Base-by-base conservation (phyloP, 2,888 invertebrate species). In the Microchrysa polita region DNA sequence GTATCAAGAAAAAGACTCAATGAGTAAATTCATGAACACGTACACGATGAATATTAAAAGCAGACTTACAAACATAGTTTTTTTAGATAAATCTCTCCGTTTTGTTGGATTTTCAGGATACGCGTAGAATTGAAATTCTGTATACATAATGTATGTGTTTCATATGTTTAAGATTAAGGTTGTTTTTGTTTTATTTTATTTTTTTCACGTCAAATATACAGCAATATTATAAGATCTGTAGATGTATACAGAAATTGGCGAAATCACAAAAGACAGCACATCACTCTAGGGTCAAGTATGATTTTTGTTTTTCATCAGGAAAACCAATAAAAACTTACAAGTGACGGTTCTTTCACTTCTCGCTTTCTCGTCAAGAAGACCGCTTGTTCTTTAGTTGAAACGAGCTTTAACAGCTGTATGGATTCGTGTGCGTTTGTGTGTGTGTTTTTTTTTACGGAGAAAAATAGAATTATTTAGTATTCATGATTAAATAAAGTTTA, bases 371-470 rank as follows among this genome's bases (percentile, higher is more conserved):
- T 53, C 40, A 69, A 57, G 20, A 55, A 57, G 16, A 76, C 79
- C 27, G 75, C 77, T 77, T 80, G 79, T 71, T 82, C 82, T 44
- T 81, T 79, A 48, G 79, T 79, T 22, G 83, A 82, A 75, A 84
- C 79, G 79, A 84, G 82, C 74, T 79, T 79, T 63, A 80, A 78
- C 20, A 82, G 80, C 84, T 83, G 78, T 75, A 53, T n/a, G n/a
- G n/a, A 23, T 44, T 5, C 52, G 52, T 52, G 10, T n/a, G n/a
- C n/a, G n/a, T 44, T 20, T 42, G 48, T 60, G 60, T 23, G 23
- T n/a, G 12, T 59, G 22, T 59, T 10, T 55, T 18, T 5, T 60
- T 60, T 57, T 5, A 22, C 20, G 22, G 18, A 18, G 22, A 22
- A 14, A 60, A 60, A 14, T 22, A 22, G 60, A 60, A 60, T 22